A percentile compares a stretch with the other conserved stretches of the same genome.
Conservation (phyloP, 2,797 vertebrate genomes). For the Sparus aurata region DNA sequence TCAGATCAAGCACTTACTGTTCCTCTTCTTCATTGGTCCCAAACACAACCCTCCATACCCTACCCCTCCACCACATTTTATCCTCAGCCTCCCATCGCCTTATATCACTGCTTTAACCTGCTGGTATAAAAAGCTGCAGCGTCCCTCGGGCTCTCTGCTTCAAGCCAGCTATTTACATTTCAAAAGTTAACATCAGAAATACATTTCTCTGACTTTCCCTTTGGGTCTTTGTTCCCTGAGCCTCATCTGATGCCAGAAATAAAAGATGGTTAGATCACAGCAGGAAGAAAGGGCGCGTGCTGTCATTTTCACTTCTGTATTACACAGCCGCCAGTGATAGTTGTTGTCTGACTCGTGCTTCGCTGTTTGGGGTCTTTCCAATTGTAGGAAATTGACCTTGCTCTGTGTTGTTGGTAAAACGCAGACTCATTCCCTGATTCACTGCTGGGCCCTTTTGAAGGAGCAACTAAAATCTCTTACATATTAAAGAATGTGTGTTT, state of each 20-base stretch:
- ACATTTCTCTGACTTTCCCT: constrained; percentile 27
- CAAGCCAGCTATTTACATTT: constrained; percentile 70
- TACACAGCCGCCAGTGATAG: constrained; percentile 4
- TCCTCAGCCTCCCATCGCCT: not conserved
- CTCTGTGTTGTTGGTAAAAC: constrained; percentile 11
- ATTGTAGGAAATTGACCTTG: not conserved
- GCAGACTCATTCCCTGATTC: not conserved
- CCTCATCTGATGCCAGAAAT: constrained; percentile 57
- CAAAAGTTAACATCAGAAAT: constrained; percentile 61
- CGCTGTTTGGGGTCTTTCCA: constrained; percentile 12
- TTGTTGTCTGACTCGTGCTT: not conserved
- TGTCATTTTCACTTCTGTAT: constrained; percentile 65
- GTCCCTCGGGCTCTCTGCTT: constrained; percentile 18
- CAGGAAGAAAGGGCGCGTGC: constrained; percentile 28
- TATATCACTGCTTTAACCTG: constrained; percentile 13
- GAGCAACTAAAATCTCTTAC: not conserved
- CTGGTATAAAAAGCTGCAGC: not conserved
- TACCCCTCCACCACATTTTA: not conserved
- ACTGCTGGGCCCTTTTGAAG: not conserved
- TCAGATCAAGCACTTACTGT: constrained; percentile 16
- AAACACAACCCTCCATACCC: not conserved
- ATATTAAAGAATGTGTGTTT: not conserved
- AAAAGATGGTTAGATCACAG: constrained; percentile 32
- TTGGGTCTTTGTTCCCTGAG: constrained; percentile 32
- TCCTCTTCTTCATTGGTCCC: constrained; percentile 13